phyloP scores from a whole-genome alignment of 2,113 vertebrate species.

The Tapirus terrestris region DNA sequence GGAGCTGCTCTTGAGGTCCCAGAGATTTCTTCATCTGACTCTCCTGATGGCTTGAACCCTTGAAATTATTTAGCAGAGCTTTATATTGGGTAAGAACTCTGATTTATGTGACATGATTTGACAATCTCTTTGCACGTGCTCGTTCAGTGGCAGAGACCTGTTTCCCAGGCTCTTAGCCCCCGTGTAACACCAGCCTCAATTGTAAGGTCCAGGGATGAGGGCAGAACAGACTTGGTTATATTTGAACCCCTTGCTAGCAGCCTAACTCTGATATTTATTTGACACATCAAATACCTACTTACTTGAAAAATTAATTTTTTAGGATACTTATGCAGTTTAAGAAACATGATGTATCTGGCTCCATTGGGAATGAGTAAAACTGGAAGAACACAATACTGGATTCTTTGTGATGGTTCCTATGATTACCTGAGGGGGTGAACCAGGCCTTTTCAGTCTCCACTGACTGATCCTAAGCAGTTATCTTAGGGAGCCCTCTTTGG shows the following conservation, averaged over 20 bases:
- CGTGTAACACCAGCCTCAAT: neutral
- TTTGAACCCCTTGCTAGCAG: neutral
- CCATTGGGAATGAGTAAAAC: neutral
- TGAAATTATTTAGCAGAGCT: constrained; percentile 1
- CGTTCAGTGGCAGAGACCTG: neutral
- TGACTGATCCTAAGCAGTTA: neutral
- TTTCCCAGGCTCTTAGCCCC: neutral
- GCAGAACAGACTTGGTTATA: neutral
- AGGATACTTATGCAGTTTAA: neutral
- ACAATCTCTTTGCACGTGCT: neutral
- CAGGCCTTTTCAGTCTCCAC: neutral
- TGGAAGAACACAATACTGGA: neutral
- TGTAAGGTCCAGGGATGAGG: neutral
- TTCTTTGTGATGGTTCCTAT: neutral
- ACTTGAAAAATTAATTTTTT: neutral
- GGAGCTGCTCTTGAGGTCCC: neutral
- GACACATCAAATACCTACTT: neutral
- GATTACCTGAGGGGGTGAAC: neutral
- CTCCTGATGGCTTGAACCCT: neutral
- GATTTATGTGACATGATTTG: neutral
- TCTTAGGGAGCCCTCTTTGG: neutral
- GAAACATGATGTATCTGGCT: neutral
- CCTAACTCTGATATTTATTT: neutral
- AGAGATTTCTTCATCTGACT: neutral
- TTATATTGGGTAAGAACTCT: neutral